Evolutionary conservation across 2,113 vertebrate species (phyloP).

Genomic region (Lonchura striata): DNA sequence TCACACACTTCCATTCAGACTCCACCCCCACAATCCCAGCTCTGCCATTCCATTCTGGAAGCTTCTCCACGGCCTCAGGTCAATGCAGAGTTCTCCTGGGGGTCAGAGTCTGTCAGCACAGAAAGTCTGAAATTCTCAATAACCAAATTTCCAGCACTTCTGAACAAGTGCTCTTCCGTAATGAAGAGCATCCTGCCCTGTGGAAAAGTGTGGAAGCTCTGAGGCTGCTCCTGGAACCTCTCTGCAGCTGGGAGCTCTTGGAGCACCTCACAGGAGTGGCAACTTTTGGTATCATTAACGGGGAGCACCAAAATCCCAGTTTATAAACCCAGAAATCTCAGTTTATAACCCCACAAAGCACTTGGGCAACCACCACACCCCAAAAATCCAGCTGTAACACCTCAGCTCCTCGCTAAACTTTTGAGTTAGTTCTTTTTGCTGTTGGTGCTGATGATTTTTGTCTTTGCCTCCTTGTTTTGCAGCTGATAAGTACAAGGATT

Average conservation of each 20-base stretch:
- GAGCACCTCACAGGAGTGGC: background rate
- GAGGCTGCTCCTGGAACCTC: background rate
- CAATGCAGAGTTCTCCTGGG: background rate
- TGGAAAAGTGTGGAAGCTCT: rapidly evolving
- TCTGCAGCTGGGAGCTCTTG: background rate
- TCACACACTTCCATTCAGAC: background rate
- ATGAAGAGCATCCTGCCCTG: background rate
- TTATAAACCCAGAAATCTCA: background rate
- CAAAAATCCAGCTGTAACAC: background rate
- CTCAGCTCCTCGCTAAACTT: background rate
- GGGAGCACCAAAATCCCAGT: background rate
- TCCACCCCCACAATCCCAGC: background rate
- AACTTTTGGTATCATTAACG: background rate
- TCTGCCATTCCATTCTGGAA: background rate
- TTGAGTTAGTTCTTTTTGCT: rapidly evolving
- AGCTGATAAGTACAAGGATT: constrained; percentile 95
- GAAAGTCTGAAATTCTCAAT: background rate
- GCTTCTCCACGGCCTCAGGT: background rate
- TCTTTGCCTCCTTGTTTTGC: constrained; percentile 30
- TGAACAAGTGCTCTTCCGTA: too few species aligned
- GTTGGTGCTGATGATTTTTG: rapidly evolving
- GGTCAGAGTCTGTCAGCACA: background rate
- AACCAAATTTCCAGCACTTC: background rate
- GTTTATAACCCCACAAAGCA: background rate
- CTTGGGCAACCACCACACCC: background rate